Conservation (phyloP, 2,888 invertebrate species). For the Cantharis nigra region DNA sequence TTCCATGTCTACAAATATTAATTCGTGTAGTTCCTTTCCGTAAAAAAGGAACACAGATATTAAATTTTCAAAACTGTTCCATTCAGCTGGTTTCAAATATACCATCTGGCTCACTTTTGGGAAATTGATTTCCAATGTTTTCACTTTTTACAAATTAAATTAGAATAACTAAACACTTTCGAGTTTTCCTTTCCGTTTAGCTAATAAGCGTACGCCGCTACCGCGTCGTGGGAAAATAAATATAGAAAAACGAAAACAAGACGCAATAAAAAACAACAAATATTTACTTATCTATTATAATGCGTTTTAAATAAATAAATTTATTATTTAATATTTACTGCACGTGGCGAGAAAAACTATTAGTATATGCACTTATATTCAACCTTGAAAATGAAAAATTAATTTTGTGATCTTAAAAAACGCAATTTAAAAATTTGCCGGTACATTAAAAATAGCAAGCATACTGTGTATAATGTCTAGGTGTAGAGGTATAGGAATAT, state of each 20-base stretch:
- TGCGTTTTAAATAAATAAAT: not conserved
- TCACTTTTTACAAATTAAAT: not conserved
- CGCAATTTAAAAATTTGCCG: too few species aligned
- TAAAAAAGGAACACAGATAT: not conserved
- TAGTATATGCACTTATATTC: not conserved
- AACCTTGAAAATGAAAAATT: too few species aligned
- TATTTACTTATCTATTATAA: not conserved
- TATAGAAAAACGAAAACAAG: not conserved
- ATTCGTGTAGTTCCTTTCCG: not conserved
- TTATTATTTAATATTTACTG: not conserved
- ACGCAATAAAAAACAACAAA: not conserved
- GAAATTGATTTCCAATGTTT: not conserved
- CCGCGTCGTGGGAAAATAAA: not conserved
- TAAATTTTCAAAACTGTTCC: not conserved
- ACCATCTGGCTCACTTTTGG: not conserved
- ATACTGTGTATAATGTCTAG: too few species aligned
- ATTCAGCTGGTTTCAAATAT: not conserved
- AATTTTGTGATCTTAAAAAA: too few species aligned
- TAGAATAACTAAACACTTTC: not conserved
- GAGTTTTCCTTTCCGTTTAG: not conserved
- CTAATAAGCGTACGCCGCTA: not conserved
- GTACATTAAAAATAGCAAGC: too few species aligned
- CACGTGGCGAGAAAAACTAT: not conserved
- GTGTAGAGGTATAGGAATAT: too few species aligned
- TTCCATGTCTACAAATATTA: constrained; percentile 1